These are phyloP conservation scores for Channa maculata DNA, from an alignment of 2,113 vertebrate species.

Conservation along the genomic window DNA sequence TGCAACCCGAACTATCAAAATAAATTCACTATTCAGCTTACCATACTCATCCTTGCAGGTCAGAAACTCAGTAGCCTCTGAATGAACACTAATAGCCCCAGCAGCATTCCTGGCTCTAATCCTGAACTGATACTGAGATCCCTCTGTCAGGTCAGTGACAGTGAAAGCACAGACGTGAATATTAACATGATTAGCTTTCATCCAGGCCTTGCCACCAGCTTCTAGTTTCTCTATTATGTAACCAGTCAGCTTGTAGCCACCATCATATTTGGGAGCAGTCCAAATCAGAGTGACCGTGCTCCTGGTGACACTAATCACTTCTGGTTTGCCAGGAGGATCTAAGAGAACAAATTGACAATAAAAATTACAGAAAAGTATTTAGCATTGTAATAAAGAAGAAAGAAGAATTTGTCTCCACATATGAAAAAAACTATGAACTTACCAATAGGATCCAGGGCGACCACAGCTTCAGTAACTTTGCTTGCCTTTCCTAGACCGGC, in stretches of 20 bases:
- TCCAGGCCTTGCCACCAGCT: constrained; percentile 91
- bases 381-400: not conserved
- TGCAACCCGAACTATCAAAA: not conserved
- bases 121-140: constrained; percentile 94
- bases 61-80: constrained; percentile 91
- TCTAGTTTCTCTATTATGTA: constrained; percentile 97
- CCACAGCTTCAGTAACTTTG: constrained; percentile 89
- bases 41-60: constrained; percentile 98
- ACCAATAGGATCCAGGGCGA: constrained; percentile 98
- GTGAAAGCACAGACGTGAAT: constrained; percentile 95
- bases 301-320: constrained; percentile 94
- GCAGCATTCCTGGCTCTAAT: constrained; percentile 96
- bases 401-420: not conserved
- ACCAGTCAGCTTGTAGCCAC: constrained; percentile 95
- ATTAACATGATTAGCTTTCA: constrained; percentile 96
- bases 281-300: constrained; percentile 94
- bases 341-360: constrained; percentile 40
- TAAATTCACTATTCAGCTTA: constrained; percentile 68
- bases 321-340: constrained; percentile 99
- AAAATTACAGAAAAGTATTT: constrained; percentile 3
- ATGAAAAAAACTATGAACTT: constrained; percentile 60
- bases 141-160: constrained; percentile 91
- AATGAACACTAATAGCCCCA: constrained; percentile 93
- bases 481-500: constrained; percentile 97
- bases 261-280: constrained; percentile 97